These are phyloP conservation scores for Carollia perspicillata DNA, from an alignment of 2,113 vertebrate genomes.

Conservation along the genomic window DNA sequence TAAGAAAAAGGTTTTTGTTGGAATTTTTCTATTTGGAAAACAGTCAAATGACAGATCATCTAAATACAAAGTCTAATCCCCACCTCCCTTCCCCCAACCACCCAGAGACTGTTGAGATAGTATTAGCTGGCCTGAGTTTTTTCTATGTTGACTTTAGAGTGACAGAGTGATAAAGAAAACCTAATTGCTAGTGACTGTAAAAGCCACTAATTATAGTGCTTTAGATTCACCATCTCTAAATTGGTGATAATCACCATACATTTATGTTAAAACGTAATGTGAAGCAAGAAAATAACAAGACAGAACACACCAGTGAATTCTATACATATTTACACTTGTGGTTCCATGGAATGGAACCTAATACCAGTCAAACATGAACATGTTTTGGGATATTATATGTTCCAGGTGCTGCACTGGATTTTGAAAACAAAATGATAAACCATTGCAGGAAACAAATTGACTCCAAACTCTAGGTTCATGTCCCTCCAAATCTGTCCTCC, in stretches of 20 bases:
- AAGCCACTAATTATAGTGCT: constrained; percentile 48
- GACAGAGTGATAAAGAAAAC: not conserved
- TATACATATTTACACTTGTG: not conserved
- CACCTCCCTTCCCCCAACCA: not conserved
- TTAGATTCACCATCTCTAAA: constrained; percentile 30
- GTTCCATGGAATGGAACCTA: not conserved
- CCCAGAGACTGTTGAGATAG: not conserved
- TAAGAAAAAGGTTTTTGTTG: not conserved
- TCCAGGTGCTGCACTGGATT: not conserved
- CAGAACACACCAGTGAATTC: not conserved
- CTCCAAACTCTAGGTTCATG: not conserved
- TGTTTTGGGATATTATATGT: not conserved
- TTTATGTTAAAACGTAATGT: constrained; percentile 26
- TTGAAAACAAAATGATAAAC: not conserved
- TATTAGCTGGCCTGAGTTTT: constrained; percentile 24
- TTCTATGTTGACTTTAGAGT: constrained; percentile 11
- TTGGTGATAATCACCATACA: constrained; percentile 21
- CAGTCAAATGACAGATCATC: not conserved
- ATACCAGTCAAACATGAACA: constrained; percentile 9
- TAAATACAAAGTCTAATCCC: not conserved
- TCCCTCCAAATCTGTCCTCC: not conserved
- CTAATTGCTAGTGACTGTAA: not conserved
- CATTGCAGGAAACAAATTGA: not conserved
- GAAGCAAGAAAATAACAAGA: constrained; percentile 47
- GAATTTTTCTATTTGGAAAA: constrained; percentile 21